phyloP scores from a whole-genome alignment of 2,797 vertebrate species.

The Acrocephalus scirpaceus region DNA sequence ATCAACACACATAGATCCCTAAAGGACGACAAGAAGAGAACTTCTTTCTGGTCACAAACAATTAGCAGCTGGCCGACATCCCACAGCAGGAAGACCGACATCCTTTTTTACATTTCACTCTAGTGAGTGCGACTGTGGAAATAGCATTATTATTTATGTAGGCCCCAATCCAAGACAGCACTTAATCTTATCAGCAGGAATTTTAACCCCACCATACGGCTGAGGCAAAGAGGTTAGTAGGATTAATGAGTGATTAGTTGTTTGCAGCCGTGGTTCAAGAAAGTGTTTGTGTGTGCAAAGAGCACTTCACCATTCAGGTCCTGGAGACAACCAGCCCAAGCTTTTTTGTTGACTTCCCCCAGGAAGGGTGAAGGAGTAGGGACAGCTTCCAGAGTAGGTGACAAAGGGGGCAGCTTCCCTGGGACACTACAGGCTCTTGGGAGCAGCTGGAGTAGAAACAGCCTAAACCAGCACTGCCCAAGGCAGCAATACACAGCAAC shows the following conservation, averaged over 20 bases:
- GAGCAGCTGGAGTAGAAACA: not conserved
- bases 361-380: not conserved
- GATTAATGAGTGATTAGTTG: slow-evolving; percentile 36
- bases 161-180: not conserved
- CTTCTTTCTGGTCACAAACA: not conserved
- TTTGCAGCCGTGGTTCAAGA: not conserved
- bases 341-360: not conserved
- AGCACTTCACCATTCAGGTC: not conserved
- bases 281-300: not conserved
- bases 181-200: slow-evolving; percentile 52
- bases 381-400: too few relatives aligned
- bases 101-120: not conserved
- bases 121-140: not conserved
- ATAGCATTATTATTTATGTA: slow-evolving; percentile 18
- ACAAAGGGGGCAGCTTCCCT: not conserved
- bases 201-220: slow-evolving; percentile 18
- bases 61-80: slow-evolving; percentile 10
- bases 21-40: not conserved
- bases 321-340: not conserved
- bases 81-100: not conserved
- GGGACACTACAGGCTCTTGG: not conserved
- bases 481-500: not conserved
- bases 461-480: not conserved
- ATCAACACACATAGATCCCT: not conserved
- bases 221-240: slow-evolving; percentile 24